A percentile compares a stretch with the other conserved stretches of the same genome.
phyloP scores from a whole-genome alignment of 2,113 vertebrate genomes.

The Dissostichus mawsoni region DNA sequence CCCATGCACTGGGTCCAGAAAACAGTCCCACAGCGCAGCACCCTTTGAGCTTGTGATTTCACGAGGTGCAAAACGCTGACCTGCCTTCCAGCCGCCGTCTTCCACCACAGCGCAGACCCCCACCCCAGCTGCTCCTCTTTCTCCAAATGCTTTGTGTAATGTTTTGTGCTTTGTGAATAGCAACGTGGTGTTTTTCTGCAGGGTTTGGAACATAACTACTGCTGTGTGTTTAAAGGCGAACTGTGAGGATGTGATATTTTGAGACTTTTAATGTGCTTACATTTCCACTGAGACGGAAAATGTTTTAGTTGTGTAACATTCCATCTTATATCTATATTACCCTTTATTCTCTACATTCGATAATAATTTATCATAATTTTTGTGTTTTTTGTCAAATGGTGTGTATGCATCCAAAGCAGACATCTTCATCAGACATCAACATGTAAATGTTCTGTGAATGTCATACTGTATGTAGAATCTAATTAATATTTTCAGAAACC shows the following conservation, averaged over 20 bases:
- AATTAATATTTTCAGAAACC: not conserved
- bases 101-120: constrained; percentile 76
- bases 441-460: constrained; percentile 20
- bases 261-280: constrained; percentile 7
- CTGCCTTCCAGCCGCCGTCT: constrained; percentile 71
- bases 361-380: not conserved
- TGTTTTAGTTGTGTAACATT: not conserved
- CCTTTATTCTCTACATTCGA: not conserved
- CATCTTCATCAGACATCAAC: constrained; percentile 2
- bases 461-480: not conserved
- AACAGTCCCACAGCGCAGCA: constrained; percentile 24
- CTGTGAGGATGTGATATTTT: constrained; percentile 1
- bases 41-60: constrained; percentile 49
- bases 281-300: constrained; percentile 4
- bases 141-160: not conserved
- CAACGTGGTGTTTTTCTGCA: constrained; percentile 7
- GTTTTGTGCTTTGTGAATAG: constrained; percentile 49
- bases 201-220: constrained; percentile 4
- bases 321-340: not conserved
- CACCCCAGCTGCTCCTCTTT: constrained; percentile 33
- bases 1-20: constrained; percentile 38
- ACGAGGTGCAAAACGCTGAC: constrained; percentile 56
- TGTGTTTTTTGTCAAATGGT: constrained; percentile 1
- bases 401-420: constrained; percentile 17
- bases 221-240: constrained; percentile 34